phyloP scores from a whole-genome alignment of 2,113 vertebrate species.

The Bujurquina vittata region DNA sequence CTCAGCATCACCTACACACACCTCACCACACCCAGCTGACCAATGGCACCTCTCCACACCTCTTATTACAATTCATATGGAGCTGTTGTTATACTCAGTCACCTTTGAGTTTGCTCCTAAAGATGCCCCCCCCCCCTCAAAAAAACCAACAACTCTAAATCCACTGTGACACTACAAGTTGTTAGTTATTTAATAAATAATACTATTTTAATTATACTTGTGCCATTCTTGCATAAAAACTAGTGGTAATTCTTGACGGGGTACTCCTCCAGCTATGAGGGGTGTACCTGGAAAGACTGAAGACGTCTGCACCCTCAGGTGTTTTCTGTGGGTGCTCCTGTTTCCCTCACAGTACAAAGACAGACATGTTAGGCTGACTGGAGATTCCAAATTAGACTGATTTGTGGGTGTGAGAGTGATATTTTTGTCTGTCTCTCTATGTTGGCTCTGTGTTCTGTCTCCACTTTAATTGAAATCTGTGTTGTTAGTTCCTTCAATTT shows the following conservation, averaged over 20 bases:
- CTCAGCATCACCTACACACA: neutral
- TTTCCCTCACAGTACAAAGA: neutral
- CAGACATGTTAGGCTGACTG: neutral
- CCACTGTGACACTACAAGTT: neutral
- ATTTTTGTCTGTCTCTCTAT: neutral
- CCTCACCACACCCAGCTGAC: neutral
- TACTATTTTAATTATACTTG: neutral
- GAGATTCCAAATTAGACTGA: no score
- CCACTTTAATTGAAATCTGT: neutral
- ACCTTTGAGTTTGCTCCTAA: neutral
- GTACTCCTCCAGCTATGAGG: no score
- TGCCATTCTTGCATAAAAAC: neutral
- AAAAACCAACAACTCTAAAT: neutral
- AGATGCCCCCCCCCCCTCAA: neutral
- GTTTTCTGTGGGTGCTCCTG: neutral
- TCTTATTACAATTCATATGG: neutral
- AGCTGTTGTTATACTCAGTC: neutral
- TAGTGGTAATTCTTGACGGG: neutral
- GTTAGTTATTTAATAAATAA: neutral
- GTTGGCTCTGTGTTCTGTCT: neutral
- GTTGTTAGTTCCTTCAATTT: no score
- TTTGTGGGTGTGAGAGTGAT: neutral
- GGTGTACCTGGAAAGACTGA: neutral
- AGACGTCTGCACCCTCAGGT: neutral
- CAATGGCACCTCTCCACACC: neutral